Base-by-base conservation (phyloP, 2,797 vertebrate genomes). In the Phoeniculus purpureus region DNA sequence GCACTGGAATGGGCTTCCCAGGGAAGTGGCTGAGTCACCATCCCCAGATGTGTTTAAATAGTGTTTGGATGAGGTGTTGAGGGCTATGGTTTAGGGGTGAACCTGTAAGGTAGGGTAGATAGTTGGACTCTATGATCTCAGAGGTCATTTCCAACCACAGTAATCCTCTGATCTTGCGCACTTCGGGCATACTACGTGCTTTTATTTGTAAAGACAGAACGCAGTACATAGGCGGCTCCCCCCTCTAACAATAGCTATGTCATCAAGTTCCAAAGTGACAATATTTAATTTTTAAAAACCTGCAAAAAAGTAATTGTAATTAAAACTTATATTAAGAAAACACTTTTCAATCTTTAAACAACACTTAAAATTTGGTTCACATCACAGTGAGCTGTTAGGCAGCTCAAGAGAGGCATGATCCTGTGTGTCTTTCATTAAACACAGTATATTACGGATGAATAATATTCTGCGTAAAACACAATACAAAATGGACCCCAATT, bases 371-470 rank as follows among this genome's bases (percentile, higher is more conserved):
- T 59, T 68, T 59, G 22, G 17, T 58, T 85, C 21, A 78, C 16
- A 31, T 29, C 14, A 56, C 27, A 81, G 29, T 12, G 56, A 91
- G 47, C 19, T 52, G 65, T n/a, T 79, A 18, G 70, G 32, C 52
- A 72, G 17, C n/a, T 88, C 71, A 91, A 37, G 0, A 56, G 6
- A 68, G 25, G 27, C 16, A 31, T 25, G 31, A 58, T 20, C 43
- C 34, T 27, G 8, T 20, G 22, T 27, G 32, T 64, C 11, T 78
- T 3, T 22, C 62, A 81, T 22, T 32, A 68, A 61, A 70, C 6
- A 29, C 15, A 22, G 0, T 6, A 34, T 10, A 10, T 47, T 43
- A 58, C 32, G 65, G 55, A 3, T 2, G 2, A 64, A 13, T 26
- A 79, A 59, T 6, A 64, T 7, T 40, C 17, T 43, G 12, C n/a